phyloP scores from a whole-genome alignment of 2,888 invertebrate species.

The Dexiosoma caninum region DNA sequence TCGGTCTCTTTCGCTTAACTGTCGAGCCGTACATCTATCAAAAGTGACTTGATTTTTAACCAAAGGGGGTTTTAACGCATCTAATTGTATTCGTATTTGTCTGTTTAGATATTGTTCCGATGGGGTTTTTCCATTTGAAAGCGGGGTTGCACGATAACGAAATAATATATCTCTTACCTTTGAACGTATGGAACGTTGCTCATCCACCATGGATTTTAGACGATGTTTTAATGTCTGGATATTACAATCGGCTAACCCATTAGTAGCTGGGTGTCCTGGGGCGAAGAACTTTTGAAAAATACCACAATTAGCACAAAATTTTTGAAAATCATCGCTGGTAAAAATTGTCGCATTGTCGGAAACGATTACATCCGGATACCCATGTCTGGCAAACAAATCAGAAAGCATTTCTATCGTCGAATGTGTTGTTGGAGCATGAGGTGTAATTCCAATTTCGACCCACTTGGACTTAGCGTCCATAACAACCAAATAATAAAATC shows the following conservation, averaged over 20 bases:
- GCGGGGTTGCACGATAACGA: not conserved
- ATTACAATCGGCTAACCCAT: not conserved
- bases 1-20: not conserved
- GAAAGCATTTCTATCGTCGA: slow-evolving; percentile 46
- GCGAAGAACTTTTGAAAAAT: not conserved
- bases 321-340: not conserved
- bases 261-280: not conserved
- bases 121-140: not conserved
- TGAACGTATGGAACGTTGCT: not conserved
- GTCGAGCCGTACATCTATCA: not conserved
- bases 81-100: not conserved
- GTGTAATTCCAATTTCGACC: slow-evolving; percentile 19
- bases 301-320: not conserved
- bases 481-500: not conserved
- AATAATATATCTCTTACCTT: not conserved
- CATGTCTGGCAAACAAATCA: slow-evolving; percentile 35
- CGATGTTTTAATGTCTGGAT: not conserved
- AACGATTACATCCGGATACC: not conserved
- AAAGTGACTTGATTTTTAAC: not conserved
- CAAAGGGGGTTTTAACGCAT: not conserved
- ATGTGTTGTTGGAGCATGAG: slow-evolving; percentile 37
- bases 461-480: not conserved
- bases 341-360: slow-evolving; percentile 21
- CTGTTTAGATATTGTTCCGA: not conserved
- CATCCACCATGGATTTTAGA: not conserved